Conservation (phyloP, 2,888 invertebrate genomes). For the Athalia cordata region DNA sequence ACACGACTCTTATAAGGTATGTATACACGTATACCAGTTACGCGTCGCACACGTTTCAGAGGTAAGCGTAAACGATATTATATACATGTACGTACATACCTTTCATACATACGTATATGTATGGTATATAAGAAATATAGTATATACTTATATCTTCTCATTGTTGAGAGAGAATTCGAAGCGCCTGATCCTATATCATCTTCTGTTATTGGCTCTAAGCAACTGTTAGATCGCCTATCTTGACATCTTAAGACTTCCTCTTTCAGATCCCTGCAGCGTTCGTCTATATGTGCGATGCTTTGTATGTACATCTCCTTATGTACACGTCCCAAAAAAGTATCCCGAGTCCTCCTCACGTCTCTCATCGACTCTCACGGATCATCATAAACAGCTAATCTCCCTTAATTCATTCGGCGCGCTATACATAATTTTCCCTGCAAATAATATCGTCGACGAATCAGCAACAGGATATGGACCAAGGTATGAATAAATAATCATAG, state of each 20-base stretch:
- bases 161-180: conserved; percentile 21
- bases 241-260: conserved; percentile 43
- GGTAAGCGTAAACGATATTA: conserved; percentile 61
- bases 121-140: too few species aligned
- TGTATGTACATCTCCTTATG: background rate
- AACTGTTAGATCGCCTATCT: conserved; percentile 40
- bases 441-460: too few species aligned
- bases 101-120: too few species aligned
- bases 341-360: background rate
- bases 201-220: conserved; percentile 28
- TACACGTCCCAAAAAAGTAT: background rate
- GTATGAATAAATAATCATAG: too few species aligned
- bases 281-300: background rate
- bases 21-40: too few species aligned
- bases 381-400: too few species aligned
- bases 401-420: too few species aligned
- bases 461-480: too few species aligned
- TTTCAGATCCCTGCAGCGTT: background rate
- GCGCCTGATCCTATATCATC: conserved; percentile 41
- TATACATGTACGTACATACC: background rate
- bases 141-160: background rate
- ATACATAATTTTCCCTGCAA: too few species aligned
- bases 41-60: too few species aligned
- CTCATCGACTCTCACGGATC: background rate
- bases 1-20: conserved; percentile 6